Evolutionary conservation across 2,888 invertebrate genomes (phyloP).

Genomic region (Megamerina dolium): DNA sequence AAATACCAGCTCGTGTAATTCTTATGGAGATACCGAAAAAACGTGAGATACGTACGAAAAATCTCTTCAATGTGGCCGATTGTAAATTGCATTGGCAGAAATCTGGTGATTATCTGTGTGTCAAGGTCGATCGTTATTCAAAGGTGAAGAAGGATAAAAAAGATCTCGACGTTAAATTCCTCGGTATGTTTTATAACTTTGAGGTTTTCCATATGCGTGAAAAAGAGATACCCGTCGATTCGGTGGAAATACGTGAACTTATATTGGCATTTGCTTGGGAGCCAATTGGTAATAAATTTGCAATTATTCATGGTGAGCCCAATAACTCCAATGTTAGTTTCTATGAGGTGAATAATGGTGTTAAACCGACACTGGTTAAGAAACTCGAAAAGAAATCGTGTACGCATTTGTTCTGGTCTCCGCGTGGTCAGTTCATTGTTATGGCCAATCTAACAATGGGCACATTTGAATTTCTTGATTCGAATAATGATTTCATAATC

Average conservation of each 20-base stretch:
- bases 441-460: conserved; percentile 86
- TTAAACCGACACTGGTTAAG: conserved; percentile 81
- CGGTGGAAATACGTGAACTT: conserved; percentile 89
- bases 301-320: conserved; percentile 90
- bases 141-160: conserved; percentile 93
- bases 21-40: conserved; percentile 88
- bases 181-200: conserved; percentile 96
- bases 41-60: conserved; percentile 84
- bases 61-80: conserved; percentile 95
- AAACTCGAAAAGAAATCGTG: conserved; percentile 82
- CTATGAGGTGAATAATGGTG: conserved; percentile 85
- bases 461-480: conserved; percentile 90
- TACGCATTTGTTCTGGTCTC: conserved; percentile 94
- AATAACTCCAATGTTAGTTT: conserved; percentile 79
- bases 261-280: conserved; percentile 98
- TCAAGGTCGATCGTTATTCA: conserved; percentile 80
- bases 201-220: conserved; percentile 99
- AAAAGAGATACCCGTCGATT: conserved; percentile 95
- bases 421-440: conserved; percentile 90
- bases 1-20: conserved; percentile 92
- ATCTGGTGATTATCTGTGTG: conserved; percentile 94
- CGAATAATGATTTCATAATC: conserved; percentile 87
- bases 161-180: conserved; percentile 85
- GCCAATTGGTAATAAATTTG: conserved; percentile 91
- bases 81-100: conserved; percentile 99